phyloP scores from a whole-genome alignment of 2,113 vertebrate genomes.

The Camelus bactrianus region DNA sequence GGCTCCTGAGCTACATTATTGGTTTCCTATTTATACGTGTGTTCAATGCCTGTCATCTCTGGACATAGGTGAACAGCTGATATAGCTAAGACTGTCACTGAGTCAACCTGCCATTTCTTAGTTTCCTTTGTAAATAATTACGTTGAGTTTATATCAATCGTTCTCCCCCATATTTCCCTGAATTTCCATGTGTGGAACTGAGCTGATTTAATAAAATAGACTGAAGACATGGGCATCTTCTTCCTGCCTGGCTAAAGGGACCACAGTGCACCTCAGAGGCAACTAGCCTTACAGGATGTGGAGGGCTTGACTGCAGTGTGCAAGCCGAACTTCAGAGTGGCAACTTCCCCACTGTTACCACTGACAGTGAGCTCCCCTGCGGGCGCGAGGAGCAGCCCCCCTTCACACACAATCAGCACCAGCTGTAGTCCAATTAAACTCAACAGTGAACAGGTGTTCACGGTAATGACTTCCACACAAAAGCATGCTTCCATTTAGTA shows the following conservation, averaged over 20 bases:
- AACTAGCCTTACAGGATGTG: background rate
- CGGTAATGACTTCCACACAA: conserved; percentile 89
- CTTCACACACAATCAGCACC: conserved; percentile 83
- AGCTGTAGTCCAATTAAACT: conserved; percentile 91
- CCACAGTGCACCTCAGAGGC: background rate
- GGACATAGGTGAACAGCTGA: conserved; percentile 7
- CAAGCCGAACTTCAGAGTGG: background rate
- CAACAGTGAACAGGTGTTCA: conserved; percentile 89
- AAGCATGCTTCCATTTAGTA: conserved; percentile 82
- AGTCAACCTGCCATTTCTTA: background rate
- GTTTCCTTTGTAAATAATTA: conserved; percentile 57
- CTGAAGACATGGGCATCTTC: background rate
- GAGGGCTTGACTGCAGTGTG: background rate
- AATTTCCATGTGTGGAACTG: background rate
- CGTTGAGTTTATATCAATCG: background rate
- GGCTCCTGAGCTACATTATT: background rate
- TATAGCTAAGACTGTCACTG: conserved; percentile 9
- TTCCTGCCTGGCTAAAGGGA: background rate
- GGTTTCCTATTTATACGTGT: background rate
- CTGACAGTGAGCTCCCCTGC: conserved; percentile 54
- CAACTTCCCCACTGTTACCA: conserved; percentile 73
- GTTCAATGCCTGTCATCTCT: background rate
- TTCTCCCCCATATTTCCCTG: background rate
- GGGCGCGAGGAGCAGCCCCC: conserved; percentile 61
- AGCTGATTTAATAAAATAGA: conserved; percentile 14